Evolutionary conservation across 2,797 vertebrate genomes (phyloP), one percentile per base, ranked within the genome.

Genomic region (Heteromormyrus szaboi): DNA sequence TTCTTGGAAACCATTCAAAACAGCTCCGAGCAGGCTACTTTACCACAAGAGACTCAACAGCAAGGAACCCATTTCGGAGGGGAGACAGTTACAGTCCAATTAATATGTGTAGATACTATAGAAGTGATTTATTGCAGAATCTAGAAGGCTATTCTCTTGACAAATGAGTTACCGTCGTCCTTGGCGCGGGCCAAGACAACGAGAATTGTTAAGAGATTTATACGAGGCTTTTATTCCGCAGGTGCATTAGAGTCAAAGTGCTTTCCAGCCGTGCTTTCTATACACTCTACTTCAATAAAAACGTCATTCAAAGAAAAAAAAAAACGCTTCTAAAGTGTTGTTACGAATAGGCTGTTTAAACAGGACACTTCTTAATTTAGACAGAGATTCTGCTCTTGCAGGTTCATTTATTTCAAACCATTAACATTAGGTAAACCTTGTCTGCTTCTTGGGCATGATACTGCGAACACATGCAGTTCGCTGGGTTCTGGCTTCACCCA

Each of bases 41-140:
- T 89, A 90, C 89, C 90, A 90, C 91, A 91, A 90, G 89, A 90
- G 88, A 51, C 85, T 90, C 86, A 90, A 44, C 22, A 62, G 86
- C 59, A 88, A 79, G 85, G 81, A 72, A 72, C 62, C 65, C 56
- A 33, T 53, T 87, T 90, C 37, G 85, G 44, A 37, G n/a, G 50
- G 68, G 89, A 46, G 85, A 53, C 93, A 92, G 94, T 95, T 95
- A 93, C 94, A 94, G 91, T 94, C 94, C 94, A 93, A 94, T 95
- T 94, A 92, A 94, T 94, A 91, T 93, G 93, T 95, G 93, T 92
- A 92, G 94, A 93, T 93, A 92, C 92, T 11, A 44, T 90, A 88
- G 92, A 92, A 89, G 54, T 95, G 94, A 95, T 95, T 94, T 93
- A 95, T 95, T 90, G 92, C 91, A 92, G 89, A 92, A 91, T 92